Evolutionary conservation across 2,113 vertebrate genomes (phyloP).

Genomic region (Neodon shergylaensis): DNA sequence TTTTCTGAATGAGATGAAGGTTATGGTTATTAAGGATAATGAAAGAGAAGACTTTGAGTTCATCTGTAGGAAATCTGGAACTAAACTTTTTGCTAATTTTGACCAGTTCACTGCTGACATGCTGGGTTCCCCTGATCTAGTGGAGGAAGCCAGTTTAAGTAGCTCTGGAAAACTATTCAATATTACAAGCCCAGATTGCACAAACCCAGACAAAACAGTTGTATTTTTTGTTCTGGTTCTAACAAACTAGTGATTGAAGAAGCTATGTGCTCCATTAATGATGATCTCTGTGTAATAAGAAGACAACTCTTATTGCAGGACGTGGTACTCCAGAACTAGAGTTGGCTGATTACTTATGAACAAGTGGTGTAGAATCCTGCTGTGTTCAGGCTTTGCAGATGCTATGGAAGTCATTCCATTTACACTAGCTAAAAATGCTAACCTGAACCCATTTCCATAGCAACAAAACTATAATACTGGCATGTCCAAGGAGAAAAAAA

Average conservation of each 20-base stretch:
- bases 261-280: conserved; percentile 96
- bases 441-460: conserved; percentile 96
- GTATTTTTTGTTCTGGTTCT: conserved; percentile 95
- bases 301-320: conserved; percentile 96
- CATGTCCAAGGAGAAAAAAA: conserved; percentile 95
- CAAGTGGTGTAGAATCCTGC: conserved; percentile 94
- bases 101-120: conserved; percentile 95
- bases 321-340: conserved; percentile 96
- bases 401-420: conserved; percentile 96
- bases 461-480: conserved; percentile 95
- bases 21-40: conserved; percentile 98
- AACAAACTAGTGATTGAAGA: conserved; percentile 98
- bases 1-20: conserved; percentile 99
- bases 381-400: conserved; percentile 94
- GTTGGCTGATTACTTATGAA: conserved; percentile 93
- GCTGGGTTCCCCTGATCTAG: conserved; percentile 94
- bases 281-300: conserved; percentile 97
- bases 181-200: conserved; percentile 91
- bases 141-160: conserved; percentile 94
- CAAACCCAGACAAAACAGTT: conserved; percentile 95
- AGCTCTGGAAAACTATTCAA: conserved; percentile 96
- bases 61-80: conserved; percentile 98
- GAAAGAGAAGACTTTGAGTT: conserved; percentile 98
- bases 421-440: conserved; percentile 95
- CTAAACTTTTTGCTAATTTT: conserved; percentile 96